Conservation (phyloP, 2,797 vertebrate genomes). For the Chaetodon trifasciatus region DNA sequence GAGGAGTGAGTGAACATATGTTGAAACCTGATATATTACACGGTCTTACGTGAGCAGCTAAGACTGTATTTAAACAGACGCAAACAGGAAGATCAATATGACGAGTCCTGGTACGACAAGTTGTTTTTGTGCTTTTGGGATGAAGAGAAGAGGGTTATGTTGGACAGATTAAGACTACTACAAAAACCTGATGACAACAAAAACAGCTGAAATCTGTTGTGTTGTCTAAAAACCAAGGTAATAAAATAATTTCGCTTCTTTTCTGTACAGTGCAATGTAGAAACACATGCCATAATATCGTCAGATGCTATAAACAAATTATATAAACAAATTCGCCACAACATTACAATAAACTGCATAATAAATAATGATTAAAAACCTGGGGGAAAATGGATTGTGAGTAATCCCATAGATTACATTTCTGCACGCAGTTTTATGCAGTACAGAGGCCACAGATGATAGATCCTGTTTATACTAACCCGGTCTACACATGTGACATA, state of each 20-base stretch:
- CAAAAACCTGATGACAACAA: background rate
- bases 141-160: constrained; percentile 8
- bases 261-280: background rate
- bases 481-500: background rate
- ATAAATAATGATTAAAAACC: background rate
- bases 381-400: background rate
- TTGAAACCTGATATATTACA: constrained; percentile 44
- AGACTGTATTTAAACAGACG: constrained; percentile 12
- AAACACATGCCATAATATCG: background rate
- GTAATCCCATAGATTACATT: background rate
- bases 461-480: background rate
- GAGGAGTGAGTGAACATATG: constrained; percentile 13
- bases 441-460: background rate
- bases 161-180: background rate
- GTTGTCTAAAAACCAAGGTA: background rate
- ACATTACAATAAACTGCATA: background rate
- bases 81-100: constrained; percentile 14
- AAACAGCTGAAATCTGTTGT: constrained; percentile 10
- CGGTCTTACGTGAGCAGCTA: constrained; percentile 4
- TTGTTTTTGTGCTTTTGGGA: constrained; percentile 23
- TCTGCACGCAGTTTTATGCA: background rate
- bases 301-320: background rate
- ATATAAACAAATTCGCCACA: background rate
- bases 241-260: background rate
- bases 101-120: background rate